These are phyloP conservation scores for Anthopleura sola DNA, from an alignment of 64 coral and sea anemone genomes.

Conservation along the genomic window DNA sequence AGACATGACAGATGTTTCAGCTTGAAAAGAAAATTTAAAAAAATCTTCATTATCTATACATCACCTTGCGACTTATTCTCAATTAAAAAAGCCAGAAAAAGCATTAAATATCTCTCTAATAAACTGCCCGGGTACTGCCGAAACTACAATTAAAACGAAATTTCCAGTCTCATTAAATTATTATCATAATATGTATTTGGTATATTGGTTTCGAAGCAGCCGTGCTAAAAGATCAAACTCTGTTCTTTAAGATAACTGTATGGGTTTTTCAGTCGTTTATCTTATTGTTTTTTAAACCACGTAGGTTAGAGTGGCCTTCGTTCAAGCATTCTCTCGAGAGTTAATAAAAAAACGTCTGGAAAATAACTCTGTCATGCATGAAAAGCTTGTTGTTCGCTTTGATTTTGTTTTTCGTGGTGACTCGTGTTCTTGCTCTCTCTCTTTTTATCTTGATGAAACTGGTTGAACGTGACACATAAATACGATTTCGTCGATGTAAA, in stretches of 20 bases:
- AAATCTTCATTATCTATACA: background rate
- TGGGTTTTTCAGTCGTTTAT: background rate
- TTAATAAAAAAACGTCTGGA: background rate
- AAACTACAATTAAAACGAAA: background rate
- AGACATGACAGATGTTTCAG: background rate
- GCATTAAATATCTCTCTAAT: background rate
- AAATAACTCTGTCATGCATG: no score
- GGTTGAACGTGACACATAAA: background rate
- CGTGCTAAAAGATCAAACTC: background rate
- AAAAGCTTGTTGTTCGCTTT: background rate
- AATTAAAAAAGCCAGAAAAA: background rate
- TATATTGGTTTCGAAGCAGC: background rate
- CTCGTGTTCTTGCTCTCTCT: background rate
- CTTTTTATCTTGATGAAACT: background rate
- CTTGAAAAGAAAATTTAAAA: background rate
- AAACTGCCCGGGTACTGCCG: background rate
- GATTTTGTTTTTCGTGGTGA: background rate
- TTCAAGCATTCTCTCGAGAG: background rate
- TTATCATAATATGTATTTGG: background rate
- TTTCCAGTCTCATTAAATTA: background rate
- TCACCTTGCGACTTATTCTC: background rate
- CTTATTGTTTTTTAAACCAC: background rate
- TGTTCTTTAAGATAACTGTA: background rate
- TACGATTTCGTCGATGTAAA: background rate
- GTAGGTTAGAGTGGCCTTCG: background rate